Evolutionary conservation across 2,797 vertebrate species (phyloP).

Genomic region (Sebastiscus tertius): DNA sequence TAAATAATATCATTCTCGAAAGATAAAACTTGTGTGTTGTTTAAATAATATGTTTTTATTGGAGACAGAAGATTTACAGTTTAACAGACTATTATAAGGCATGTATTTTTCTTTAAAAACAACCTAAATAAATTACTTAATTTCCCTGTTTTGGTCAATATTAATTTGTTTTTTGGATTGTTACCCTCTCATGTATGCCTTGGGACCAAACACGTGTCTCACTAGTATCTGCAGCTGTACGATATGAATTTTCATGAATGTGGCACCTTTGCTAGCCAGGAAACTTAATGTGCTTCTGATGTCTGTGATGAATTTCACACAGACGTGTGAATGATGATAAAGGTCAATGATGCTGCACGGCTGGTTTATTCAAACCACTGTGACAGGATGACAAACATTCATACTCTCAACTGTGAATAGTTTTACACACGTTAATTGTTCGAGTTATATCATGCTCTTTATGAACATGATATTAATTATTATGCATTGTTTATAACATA

Average conservation of each 20-base stretch:
- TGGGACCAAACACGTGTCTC: background rate
- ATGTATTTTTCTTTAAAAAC: background rate
- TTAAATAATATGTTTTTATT: background rate
- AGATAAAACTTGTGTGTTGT: background rate
- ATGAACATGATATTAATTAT: background rate
- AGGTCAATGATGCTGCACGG: background rate
- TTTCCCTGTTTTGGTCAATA: background rate
- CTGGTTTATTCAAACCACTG: background rate
- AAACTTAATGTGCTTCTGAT: conserved; percentile 26
- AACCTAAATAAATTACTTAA: background rate
- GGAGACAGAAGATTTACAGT: background rate
- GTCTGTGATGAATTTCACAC: conserved; percentile 43
- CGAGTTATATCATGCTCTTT: background rate
- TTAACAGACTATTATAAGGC: background rate
- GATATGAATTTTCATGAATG: conserved; percentile 43
- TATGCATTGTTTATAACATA: conserved; percentile 2
- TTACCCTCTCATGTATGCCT: background rate
- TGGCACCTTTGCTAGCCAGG: conserved; percentile 9
- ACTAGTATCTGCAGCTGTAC: background rate
- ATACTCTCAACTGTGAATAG: background rate
- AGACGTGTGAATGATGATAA: background rate
- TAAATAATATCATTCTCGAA: background rate
- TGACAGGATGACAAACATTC: background rate
- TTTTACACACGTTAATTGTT: background rate
- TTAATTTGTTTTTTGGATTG: background rate